These are phyloP conservation scores for Yponomeuta plumbellus DNA, from an alignment of 2,888 invertebrate species.

Conservation along the genomic window DNA sequence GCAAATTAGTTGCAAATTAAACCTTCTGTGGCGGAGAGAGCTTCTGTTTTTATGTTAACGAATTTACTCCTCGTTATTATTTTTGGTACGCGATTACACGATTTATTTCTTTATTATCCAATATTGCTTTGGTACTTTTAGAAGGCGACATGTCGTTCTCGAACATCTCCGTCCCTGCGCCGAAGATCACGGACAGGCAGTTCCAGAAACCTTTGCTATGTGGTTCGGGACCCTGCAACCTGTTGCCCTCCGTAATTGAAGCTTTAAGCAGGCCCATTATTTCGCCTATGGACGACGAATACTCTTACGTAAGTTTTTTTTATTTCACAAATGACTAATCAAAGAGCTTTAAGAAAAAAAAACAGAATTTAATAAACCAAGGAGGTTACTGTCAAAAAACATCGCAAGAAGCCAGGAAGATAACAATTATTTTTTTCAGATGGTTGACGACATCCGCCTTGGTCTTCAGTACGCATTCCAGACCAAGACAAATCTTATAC, in stretches of 20 bases:
- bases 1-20: conserved; percentile 20
- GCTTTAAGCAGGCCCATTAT: conserved; percentile 49
- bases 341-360: background rate
- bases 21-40: background rate
- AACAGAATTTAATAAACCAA: background rate
- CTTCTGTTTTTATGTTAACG: background rate
- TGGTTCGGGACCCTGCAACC: conserved; percentile 59
- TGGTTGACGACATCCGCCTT: conserved; percentile 87
- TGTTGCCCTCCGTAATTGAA: conserved; percentile 56
- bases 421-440: conserved; percentile 63
- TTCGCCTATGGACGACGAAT: conserved; percentile 54
- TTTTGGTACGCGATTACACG: too few species aligned
- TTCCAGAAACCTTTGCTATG: conserved; percentile 49
- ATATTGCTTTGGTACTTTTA: too few species aligned
- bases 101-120: too few species aligned
- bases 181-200: conserved; percentile 47
- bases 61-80: background rate
- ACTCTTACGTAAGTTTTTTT: conserved; percentile 43
- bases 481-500: conserved; percentile 86
- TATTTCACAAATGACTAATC: background rate
- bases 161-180: conserved; percentile 36
- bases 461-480: conserved; percentile 92
- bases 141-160: background rate
- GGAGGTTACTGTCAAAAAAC: background rate
- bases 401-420: too few species aligned